Conservation (phyloP, 1,140 invertebrate genomes). For the Calephelis virginiensis region DNA sequence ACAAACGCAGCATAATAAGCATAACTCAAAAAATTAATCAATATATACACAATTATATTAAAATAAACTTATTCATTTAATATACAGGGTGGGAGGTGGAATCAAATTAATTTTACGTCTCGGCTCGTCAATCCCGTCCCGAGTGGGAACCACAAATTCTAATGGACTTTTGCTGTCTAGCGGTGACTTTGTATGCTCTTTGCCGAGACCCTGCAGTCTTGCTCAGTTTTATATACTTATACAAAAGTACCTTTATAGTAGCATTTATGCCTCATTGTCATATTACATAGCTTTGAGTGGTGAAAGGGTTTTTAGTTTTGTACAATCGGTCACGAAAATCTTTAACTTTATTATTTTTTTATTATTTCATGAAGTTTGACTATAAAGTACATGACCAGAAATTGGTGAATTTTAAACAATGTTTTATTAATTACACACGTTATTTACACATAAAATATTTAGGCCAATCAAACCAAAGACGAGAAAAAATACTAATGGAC, state of each 20-base stretch:
- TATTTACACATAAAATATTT: too few relatives aligned
- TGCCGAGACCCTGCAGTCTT: constrained; percentile 50
- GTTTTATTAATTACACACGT: too few relatives aligned
- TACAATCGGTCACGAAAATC: too few relatives aligned
- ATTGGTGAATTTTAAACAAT: too few relatives aligned
- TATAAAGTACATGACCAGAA: too few relatives aligned
- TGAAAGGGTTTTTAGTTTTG: background rate
- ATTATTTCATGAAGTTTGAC: too few relatives aligned
- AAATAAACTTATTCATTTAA: constrained; percentile 9
- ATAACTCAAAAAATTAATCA: too few relatives aligned
- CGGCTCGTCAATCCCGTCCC: constrained; percentile 53
- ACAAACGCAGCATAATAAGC: too few relatives aligned
- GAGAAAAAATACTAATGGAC: too few relatives aligned
- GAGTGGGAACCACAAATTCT: constrained; percentile 68
- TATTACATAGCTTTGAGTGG: constrained; percentile 24
- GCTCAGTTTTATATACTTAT: constrained; percentile 48
- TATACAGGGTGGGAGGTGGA: constrained; percentile 40
- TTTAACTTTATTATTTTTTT: too few relatives aligned
- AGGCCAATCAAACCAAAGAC: too few relatives aligned
- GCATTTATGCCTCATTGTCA: constrained; percentile 28
- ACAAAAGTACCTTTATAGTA: constrained; percentile 15
- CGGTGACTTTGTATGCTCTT: constrained; percentile 63
- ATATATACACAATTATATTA: background rate
- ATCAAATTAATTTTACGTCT: constrained; percentile 72
- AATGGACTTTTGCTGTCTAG: constrained; percentile 74